Base-by-base conservation (phyloP, 1,140 invertebrate genomes). In the Belonocnema kinseyi region DNA sequence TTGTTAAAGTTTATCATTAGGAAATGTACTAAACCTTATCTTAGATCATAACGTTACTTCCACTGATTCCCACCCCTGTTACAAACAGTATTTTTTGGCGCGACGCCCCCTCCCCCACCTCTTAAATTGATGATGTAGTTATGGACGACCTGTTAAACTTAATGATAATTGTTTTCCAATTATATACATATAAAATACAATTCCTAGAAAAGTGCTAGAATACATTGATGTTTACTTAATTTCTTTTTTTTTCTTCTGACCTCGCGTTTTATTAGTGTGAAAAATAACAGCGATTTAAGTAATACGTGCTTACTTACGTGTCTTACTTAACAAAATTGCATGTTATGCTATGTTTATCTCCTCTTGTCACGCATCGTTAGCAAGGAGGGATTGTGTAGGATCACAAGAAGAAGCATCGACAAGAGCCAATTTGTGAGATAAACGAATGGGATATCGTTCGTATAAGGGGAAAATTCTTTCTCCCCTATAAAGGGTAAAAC, bases 221-320 rank as follows among this genome's bases (percentile, higher is more conserved):
- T 10, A 5, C 40, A 46, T 46, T 10, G 10, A 46, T 46, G 40
- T n/a, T 54, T 54, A 54, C 10, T 10, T 17, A 1, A 19, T n/a
- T n/a, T 54, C 14, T 10, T 5, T 10, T 17, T 5, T 54, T 3
- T 19, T n/a, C 19, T 54, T 54, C 10, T 10, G 2, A 17, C 14
- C n/a, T 10, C n/a, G 53, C 17, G 1, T 4, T 17, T n/a, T 54
- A 54, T 54, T 17, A 54, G 14, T 8, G 53, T 54, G 53, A 54
- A 54, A 54, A 54, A 54, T 54, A 54, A n/a, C n/a, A 19, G n/a
- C n/a, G 16, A n/a, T 54, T 54, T 54, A 54, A 54, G 53, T 19
- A 54, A 54, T 54, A 16, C 53, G n/a, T 19, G 16, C n/a, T 54
- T 19, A 19, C 16, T n/a, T n/a, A n/a, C n/a, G n/a, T 19, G 53